Conservation (phyloP, 2,113 vertebrate genomes). For the Madoqua kirkii region DNA sequence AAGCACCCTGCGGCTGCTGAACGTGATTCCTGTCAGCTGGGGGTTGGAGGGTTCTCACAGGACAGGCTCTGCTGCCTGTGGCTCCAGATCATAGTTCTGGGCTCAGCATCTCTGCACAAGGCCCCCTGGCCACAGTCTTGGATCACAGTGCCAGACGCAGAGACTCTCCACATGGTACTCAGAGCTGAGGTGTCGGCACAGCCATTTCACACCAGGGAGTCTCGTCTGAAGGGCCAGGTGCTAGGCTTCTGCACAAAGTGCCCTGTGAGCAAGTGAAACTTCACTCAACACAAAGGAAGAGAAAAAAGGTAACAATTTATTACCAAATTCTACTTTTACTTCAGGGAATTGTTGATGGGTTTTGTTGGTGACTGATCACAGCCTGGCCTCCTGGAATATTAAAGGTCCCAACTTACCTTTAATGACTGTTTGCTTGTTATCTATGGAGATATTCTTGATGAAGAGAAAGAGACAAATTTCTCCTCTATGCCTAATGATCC, state of each 20-base stretch:
- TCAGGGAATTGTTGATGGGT: neutral
- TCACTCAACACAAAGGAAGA: neutral
- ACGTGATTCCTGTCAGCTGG: no score
- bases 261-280: neutral
- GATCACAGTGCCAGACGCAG: no score
- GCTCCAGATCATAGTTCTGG: neutral
- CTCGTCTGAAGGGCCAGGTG: neutral
- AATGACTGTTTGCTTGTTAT: no score
- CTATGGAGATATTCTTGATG: no score
- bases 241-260: fast-evolving
- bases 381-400: no score
- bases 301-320: neutral
- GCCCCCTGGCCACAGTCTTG: no score
- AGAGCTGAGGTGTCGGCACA: fast-evolving
- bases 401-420: no score
- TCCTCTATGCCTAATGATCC: no score
- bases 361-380: no score
- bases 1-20: no score
- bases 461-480: no score
- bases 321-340: neutral
- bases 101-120: neutral
- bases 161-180: neutral
- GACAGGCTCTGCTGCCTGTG: neutral
- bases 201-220: neutral
- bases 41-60: no score